A percentile compares a stretch with the other conserved stretches of the same genome.
Evolutionary conservation across 2,888 invertebrate genomes (phyloP).

Genomic region (Zelleria hepariella): DNA sequence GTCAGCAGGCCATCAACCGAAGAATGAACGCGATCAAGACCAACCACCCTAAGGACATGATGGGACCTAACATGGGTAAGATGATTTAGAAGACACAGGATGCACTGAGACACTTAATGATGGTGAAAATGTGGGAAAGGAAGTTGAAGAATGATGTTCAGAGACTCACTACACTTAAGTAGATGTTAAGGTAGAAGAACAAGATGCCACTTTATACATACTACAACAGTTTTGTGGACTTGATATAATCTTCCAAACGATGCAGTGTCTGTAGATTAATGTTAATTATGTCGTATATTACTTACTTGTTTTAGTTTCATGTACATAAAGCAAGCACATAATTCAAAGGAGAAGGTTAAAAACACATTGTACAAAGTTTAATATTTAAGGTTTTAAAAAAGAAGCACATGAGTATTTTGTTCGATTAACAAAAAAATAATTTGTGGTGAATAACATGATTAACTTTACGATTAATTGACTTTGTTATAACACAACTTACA

Average conservation of each 20-base stretch:
- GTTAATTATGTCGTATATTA: too few species aligned
- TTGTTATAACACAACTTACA: not conserved
- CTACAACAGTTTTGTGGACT: too few species aligned
- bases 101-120: not conserved
- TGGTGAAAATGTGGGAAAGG: not conserved
- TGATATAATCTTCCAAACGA: too few species aligned
- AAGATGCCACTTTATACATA: not conserved
- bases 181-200: not conserved
- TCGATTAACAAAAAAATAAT: not conserved
- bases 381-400: not conserved
- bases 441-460: too few species aligned
- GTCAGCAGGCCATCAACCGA: slow-evolving; percentile 75
- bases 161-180: not conserved
- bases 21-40: slow-evolving; percentile 91
- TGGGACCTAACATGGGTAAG: slow-evolving; percentile 86
- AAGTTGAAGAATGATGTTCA: not conserved
- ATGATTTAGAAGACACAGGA: not conserved
- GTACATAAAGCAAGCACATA: not conserved
- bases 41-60: slow-evolving; percentile 86
- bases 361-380: not conserved
- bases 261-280: too few species aligned
- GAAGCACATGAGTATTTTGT: not conserved
- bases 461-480: too few species aligned
- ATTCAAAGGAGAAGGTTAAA: not conserved
- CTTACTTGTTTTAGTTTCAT: not conserved